Conservation (phyloP, 2,888 invertebrate species). For the Drosophila leonis region DNA sequence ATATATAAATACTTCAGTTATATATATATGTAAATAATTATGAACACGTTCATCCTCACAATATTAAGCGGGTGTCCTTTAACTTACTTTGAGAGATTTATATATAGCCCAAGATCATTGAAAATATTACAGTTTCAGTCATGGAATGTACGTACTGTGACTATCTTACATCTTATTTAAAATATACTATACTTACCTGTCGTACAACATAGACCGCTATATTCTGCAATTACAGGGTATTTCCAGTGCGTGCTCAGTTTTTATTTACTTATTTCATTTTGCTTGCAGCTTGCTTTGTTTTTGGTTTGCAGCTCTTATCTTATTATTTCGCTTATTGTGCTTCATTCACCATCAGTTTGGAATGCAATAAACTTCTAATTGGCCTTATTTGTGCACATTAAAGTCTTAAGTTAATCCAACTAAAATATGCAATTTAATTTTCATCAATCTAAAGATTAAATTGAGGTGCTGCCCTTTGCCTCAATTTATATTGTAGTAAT, state of each 20-base stretch:
- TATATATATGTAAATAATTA: background rate
- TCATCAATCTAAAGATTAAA: background rate
- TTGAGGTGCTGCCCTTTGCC: background rate
- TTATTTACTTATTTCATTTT: constrained; percentile 9
- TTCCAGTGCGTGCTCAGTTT: background rate
- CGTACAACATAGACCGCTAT: background rate
- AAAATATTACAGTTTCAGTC: background rate
- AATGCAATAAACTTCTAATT: constrained; percentile 46
- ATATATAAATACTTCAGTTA: background rate
- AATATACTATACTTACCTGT: background rate
- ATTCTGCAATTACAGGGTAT: background rate
- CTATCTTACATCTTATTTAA: background rate
- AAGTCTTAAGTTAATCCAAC: constrained; percentile 4
- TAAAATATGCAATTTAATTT: constrained; percentile 10
- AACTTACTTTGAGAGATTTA: too few species aligned
- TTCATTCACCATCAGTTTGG: constrained; percentile 33
- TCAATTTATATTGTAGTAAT: too few species aligned
- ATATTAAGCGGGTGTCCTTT: too few species aligned
- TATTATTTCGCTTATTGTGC: constrained; percentile 54
- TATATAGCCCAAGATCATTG: background rate
- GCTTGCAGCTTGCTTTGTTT: constrained; percentile 36
- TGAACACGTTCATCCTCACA: too few species aligned
- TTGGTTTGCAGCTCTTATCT: constrained; percentile 46
- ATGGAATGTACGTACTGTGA: background rate
- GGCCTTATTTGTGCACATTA: constrained; percentile 29